Evolutionary conservation across 1,140 invertebrate species (phyloP), one percentile per base, ranked within the genome.

Genomic region (Littorina saxatilis): DNA sequence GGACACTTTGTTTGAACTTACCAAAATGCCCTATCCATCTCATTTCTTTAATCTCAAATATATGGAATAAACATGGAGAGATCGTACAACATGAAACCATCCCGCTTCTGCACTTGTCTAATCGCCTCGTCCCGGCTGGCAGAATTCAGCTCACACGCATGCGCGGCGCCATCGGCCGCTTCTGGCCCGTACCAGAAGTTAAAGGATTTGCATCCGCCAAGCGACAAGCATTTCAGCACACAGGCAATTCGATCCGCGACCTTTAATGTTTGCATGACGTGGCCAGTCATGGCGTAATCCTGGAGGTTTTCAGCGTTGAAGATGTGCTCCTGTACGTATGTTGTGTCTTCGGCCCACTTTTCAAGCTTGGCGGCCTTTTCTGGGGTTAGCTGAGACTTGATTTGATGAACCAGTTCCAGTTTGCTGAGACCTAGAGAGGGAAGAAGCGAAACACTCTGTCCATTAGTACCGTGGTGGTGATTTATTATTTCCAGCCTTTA

Each of bases 111-210:
- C 17, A 73, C 23, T 35, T 43, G 23, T 23, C 13, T 39, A 2
- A 1, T 20, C 20, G 37, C 70, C 2, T n/a, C 70, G 13, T 40
- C 39, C 9, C 70, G 37, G 35, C 17, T n/a, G 35, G 27, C 70
- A 9, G 70, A 73, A 27, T 73, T 73, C 40, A 73, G 37, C 39
- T 73, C 37, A 23, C 70, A 73, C 37, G 70, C 43, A 17, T 47
- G 43, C 43, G 5, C 43, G 70, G 39, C 23, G 17, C 17, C 17
- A 0, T 37, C 35, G 37, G 5, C 39, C 4, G 15, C 70, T 23
- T 43, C 39, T 17, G 37, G 0, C 9, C 43, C 5, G n/a, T 20
- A 40, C 39, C 43, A 17, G 66, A 40, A 73, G 70, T 73, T 73
- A 13, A 73, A 73, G 37, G 70, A 73, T 15, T 43, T 43, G 70